Percentiles rank a stretch among this genome's conserved stretches.
phyloP scores from a whole-genome alignment of 92 coral and sea anemone genomes.

The Epizoanthus illoricatus region DNA sequence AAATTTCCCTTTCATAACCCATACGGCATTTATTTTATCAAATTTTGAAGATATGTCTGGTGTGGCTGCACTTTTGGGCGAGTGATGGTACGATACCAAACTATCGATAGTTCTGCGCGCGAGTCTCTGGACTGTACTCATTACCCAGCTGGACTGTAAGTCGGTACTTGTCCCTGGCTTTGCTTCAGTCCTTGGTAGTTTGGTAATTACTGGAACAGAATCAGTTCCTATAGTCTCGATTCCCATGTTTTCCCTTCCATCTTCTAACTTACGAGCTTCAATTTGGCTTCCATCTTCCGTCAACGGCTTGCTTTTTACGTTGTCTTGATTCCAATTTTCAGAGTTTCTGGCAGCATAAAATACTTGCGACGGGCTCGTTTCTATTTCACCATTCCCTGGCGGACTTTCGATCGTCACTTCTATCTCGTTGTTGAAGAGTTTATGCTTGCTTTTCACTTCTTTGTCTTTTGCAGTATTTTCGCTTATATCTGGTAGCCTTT shows the following conservation, averaged over 20 bases:
- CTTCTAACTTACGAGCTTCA: not conserved
- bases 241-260: not conserved
- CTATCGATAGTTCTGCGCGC: not conserved
- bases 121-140: not conserved
- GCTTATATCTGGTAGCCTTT: slow-evolving; percentile 1
- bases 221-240: not conserved
- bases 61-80: not conserved
- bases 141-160: not conserved
- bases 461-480: not conserved
- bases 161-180: not conserved
- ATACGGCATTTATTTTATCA: not conserved
- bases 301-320: not conserved
- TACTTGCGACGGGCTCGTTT: slow-evolving; percentile 1
- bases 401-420: slow-evolving; percentile 4
- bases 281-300: not conserved
- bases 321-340: not conserved
- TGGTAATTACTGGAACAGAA: not conserved
- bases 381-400: not conserved
- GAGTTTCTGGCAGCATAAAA: not conserved
- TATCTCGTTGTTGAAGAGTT: slow-evolving; percentile 27
- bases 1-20: not conserved
- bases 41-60: not conserved
- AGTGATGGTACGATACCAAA: not conserved
- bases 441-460: not conserved
- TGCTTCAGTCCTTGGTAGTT: not conserved